These are phyloP conservation scores for Bombyx mori DNA, from an alignment of 1,140 invertebrate species.

Conservation along the genomic window ASM3026992v2 NC_085119.1:9254501-9255000, in stretches of 20 bases:
- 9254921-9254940: constrained; percentile 54
- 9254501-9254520: too few species aligned
- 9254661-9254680: constrained; percentile 68
- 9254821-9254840: neutral
- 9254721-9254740: constrained; percentile 65
- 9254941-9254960: constrained; percentile 41
- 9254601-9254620: constrained; percentile 58
- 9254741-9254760: constrained; percentile 45
- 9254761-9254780: neutral
- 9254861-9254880: neutral
- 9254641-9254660: constrained; percentile 69
- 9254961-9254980: constrained; percentile 37
- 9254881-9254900: constrained; percentile 30
- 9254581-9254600: constrained; percentile 38
- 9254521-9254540: too few species aligned
- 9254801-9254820: too few species aligned
- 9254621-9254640: constrained; percentile 65
- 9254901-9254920: constrained; percentile 65
- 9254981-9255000: constrained; percentile 19
- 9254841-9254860: constrained; percentile 1
- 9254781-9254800: too few species aligned
- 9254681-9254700: constrained; percentile 65
- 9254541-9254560: neutral
- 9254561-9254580: neutral
- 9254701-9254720: constrained; percentile 57